Conservation (phyloP, 2,797 vertebrate genomes). For the Lindbergichthys nudifrons region DNA sequence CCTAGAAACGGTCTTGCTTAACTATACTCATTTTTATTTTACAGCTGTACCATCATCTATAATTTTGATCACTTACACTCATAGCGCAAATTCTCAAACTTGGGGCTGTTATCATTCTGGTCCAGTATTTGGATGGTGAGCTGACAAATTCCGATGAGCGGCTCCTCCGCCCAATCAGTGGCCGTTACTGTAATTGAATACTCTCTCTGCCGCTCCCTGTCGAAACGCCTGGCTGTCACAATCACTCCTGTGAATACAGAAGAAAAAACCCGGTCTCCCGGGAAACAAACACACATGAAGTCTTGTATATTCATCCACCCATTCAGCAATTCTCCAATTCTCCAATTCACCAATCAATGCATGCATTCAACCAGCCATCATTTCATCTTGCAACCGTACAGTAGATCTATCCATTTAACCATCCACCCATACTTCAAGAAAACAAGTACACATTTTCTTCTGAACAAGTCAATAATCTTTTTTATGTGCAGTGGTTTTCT, state of each 20-base stretch:
- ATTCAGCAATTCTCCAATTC: slow-evolving; percentile 19
- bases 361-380: slow-evolving; percentile 21
- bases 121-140: slow-evolving; percentile 90
- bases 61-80: slow-evolving; percentile 86
- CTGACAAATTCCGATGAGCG: slow-evolving; percentile 92
- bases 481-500: slow-evolving; percentile 45
- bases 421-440: slow-evolving; percentile 25
- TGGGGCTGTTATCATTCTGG: slow-evolving; percentile 93
- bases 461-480: slow-evolving; percentile 31
- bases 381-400: slow-evolving; percentile 6
- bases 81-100: slow-evolving; percentile 93
- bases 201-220: slow-evolving; percentile 92
- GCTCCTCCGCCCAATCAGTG: slow-evolving; percentile 91
- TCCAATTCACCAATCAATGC: slow-evolving; percentile 16
- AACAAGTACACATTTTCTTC: slow-evolving; percentile 32
- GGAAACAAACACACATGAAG: slow-evolving; percentile 20
- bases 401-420: not conserved
- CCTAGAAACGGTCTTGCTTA: slow-evolving; percentile 3
- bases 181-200: slow-evolving; percentile 92
- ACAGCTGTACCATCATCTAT: slow-evolving; percentile 11
- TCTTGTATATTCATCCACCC: slow-evolving; percentile 28
- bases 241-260: slow-evolving; percentile 84
- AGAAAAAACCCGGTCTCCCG: slow-evolving; percentile 21
- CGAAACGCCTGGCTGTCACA: slow-evolving; percentile 88
- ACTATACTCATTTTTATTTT: not conserved